Percentiles rank a stretch among this genome's conserved stretches.
Evolutionary conservation across 2,113 vertebrate species (phyloP).

Genomic region (Nestor notabilis): DNA sequence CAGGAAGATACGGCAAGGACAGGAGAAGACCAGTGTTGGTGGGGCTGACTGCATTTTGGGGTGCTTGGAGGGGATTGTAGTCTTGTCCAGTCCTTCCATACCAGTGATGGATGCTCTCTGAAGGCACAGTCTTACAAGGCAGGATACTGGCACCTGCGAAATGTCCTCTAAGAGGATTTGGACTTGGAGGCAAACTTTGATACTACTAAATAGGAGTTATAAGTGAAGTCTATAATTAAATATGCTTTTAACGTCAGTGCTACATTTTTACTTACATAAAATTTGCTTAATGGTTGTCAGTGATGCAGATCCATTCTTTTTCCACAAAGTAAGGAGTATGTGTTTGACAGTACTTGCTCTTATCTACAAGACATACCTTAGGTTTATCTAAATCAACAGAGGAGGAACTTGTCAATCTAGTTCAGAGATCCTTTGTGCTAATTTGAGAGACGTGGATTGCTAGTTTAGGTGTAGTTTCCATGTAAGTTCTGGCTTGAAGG

Average conservation of each 20-base stretch:
- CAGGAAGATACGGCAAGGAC: neutral
- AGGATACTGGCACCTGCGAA: fast-evolving
- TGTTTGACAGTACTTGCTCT: fast-evolving
- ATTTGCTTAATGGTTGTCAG: fast-evolving
- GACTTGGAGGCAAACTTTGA: fast-evolving
- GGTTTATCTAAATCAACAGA: fast-evolving
- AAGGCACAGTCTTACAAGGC: fast-evolving
- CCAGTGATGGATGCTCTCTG: too few species aligned
- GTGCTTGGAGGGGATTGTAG: fast-evolving
- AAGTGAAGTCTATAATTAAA: fast-evolving
- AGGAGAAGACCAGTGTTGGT: fast-evolving
- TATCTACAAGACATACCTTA: fast-evolving
- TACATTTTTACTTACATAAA: fast-evolving
- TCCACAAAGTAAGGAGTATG: fast-evolving
- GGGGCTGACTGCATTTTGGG: neutral
- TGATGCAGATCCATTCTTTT: fast-evolving
- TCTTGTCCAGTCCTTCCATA: fast-evolving
- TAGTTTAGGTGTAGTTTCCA: fast-evolving
- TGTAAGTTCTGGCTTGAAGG: neutral
- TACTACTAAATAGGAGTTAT: fast-evolving
- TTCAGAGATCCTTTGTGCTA: neutral
- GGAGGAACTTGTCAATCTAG: fast-evolving
- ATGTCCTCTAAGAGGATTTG: fast-evolving
- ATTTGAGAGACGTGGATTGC: fast-evolving
- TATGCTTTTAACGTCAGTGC: fast-evolving